Conservation (phyloP, 2,113 vertebrate genomes). For the Fukomys damarensis region DNA sequence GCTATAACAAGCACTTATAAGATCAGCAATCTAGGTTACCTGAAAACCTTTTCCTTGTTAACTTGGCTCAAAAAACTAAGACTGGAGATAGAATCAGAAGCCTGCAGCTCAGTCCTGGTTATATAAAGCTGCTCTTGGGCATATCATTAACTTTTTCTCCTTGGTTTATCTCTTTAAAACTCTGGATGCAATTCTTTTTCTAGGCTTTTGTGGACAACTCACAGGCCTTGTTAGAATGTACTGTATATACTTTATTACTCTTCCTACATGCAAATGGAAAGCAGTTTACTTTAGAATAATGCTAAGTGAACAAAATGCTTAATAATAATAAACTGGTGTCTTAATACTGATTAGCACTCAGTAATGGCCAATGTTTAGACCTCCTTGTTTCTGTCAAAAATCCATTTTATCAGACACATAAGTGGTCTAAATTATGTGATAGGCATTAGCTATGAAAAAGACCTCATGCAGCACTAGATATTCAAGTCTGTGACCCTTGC, state of each 20-base stretch:
- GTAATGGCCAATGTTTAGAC: slow-evolving; percentile 67
- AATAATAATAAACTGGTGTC: slow-evolving; percentile 70
- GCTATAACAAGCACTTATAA: slow-evolving; percentile 73
- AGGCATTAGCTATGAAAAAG: slow-evolving; percentile 75
- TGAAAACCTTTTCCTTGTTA: slow-evolving; percentile 80
- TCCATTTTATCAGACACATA: slow-evolving; percentile 69
- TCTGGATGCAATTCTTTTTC: background rate
- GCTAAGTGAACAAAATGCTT: slow-evolving; percentile 60
- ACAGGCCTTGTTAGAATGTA: background rate
- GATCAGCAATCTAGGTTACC: slow-evolving; percentile 76
- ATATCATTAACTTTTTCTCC: slow-evolving; percentile 24
- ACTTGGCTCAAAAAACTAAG: slow-evolving; percentile 53
- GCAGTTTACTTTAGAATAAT: slow-evolving; percentile 61
- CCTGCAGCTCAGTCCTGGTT: slow-evolving; percentile 35
- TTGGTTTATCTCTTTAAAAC: slow-evolving; percentile 59
- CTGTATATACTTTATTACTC: background rate
- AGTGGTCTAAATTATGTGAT: slow-evolving; percentile 79
- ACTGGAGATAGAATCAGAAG: slow-evolving; percentile 49
- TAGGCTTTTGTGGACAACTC: background rate
- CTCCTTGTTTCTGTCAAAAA: slow-evolving; percentile 72
- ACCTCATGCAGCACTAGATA: slow-evolving; percentile 60
- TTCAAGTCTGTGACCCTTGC: slow-evolving; percentile 72
- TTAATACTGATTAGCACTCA: slow-evolving; percentile 76
- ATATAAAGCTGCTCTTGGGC: slow-evolving; percentile 26
- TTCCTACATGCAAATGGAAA: background rate